Percentiles rank a stretch among this genome's conserved stretches.
phyloP scores from a whole-genome alignment of 2,113 vertebrate genomes.

The Epinephelus cyanopodus region DNA sequence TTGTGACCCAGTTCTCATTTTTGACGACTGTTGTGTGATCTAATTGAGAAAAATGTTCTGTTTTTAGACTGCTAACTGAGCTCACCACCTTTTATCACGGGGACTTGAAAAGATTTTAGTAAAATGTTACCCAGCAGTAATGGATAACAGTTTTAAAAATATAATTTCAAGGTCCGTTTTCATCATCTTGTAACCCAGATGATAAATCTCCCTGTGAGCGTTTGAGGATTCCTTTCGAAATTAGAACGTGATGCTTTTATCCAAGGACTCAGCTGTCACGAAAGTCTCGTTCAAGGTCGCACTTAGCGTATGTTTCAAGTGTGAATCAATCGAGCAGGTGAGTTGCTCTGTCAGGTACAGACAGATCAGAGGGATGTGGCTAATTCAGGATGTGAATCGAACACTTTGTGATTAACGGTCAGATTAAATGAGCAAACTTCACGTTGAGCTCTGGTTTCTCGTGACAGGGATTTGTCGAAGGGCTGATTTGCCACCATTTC shows the following conservation, averaged over 20 bases:
- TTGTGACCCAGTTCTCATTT: slow-evolving; percentile 65
- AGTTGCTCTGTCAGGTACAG: background rate
- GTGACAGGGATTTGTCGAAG: background rate
- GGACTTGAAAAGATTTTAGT: slow-evolving; percentile 10
- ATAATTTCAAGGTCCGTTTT: slow-evolving; percentile 11
- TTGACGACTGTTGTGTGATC: slow-evolving; percentile 40
- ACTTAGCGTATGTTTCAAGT: background rate
- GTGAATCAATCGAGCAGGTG: background rate
- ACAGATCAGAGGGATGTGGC: slow-evolving; percentile 1
- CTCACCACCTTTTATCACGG: slow-evolving; percentile 25
- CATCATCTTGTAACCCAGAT: background rate
- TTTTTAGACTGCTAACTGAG: slow-evolving; percentile 40
- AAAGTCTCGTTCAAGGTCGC: background rate
- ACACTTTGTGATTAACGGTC: slow-evolving; percentile 9
- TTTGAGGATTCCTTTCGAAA: slow-evolving; percentile 1
- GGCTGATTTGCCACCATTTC: slow-evolving; percentile 15
- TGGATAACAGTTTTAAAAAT: background rate
- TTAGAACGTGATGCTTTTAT: background rate
- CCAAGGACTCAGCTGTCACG: background rate
- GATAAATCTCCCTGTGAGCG: slow-evolving; percentile 3
- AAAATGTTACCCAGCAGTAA: slow-evolving; percentile 21
- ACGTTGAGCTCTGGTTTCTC: background rate
- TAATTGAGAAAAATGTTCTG: slow-evolving; percentile 50
- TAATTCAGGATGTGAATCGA: background rate
- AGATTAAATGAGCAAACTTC: slow-evolving; percentile 14